Percentiles rank a stretch among this genome's conserved stretches.
phyloP scores from a whole-genome alignment of 2,797 vertebrate genomes.

The Parauchenoglanis punctatus region DNA sequence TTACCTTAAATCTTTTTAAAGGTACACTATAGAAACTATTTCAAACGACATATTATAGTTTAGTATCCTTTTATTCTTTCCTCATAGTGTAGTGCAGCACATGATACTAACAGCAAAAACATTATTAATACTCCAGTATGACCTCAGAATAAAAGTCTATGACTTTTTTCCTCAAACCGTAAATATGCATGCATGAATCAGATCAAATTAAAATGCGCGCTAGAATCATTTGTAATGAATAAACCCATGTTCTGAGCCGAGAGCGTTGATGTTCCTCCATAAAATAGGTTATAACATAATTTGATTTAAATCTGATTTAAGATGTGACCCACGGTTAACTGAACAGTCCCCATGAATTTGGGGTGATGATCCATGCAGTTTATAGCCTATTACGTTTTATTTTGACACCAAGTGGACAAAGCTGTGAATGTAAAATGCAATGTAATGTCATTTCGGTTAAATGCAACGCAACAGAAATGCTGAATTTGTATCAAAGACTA shows the following conservation, averaged over 20 bases:
- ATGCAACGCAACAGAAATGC: neutral
- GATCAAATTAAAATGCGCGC: neutral
- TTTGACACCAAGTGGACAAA: neutral
- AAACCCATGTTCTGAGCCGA: neutral
- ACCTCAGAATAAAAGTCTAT: neutral
- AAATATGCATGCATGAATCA: neutral
- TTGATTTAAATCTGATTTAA: conserved; percentile 4
- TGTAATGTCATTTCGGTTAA: neutral
- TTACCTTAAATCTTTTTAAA: neutral
- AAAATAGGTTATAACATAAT: conserved; percentile 14
- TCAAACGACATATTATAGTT: neutral
- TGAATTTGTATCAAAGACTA: neutral
- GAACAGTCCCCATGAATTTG: conserved; percentile 15
- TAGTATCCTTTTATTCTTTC: neutral
- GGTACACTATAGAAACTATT: neutral
- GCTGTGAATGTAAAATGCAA: neutral
- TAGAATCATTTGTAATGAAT: neutral
- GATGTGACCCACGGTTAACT: conserved; percentile 12
- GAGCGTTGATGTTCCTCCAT: neutral
- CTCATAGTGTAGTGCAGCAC: neutral
- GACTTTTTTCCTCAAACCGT: neutral
- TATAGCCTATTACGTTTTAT: neutral
- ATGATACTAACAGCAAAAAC: neutral
- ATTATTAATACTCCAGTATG: neutral
- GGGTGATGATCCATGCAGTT: conserved; percentile 31